Percentiles rank a stretch among this genome's conserved stretches.
Conservation (phyloP, 2,888 invertebrate species). For the Clepsis dumicolana region DNA sequence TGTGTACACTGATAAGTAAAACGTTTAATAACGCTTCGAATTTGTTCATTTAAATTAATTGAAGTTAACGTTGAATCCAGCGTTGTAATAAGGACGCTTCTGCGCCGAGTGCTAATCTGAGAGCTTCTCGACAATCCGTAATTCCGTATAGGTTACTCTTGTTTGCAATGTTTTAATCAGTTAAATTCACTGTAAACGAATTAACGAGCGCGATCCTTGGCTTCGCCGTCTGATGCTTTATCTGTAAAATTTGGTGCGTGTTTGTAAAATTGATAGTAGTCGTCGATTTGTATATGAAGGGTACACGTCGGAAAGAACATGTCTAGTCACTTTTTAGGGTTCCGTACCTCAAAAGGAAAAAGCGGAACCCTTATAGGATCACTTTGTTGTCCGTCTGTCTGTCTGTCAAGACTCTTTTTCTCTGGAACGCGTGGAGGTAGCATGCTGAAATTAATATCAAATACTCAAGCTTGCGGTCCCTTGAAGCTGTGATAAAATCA, state of each 20-base stretch:
- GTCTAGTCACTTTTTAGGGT: too few species aligned
- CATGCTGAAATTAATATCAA: too few species aligned
- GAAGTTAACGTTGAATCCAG: conserved; percentile 9
- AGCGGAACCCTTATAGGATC: too few species aligned
- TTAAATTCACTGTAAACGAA: conserved; percentile 31
- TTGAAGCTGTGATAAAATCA: too few species aligned
- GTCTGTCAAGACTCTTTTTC: too few species aligned
- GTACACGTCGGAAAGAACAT: too few species aligned
- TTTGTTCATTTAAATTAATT: conserved; percentile 13
- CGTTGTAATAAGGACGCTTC: conserved; percentile 21
- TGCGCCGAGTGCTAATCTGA: conserved; percentile 30
- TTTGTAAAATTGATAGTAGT: not conserved
- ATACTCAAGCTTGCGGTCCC: too few species aligned
- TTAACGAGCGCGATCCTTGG: conserved; percentile 25
- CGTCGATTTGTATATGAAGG: not conserved
- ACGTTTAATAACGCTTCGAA: not conserved
- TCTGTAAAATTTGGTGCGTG: not conserved
- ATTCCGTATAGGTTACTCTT: conserved; percentile 42
- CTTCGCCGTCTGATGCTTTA: conserved; percentile 14
- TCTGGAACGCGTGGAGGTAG: too few species aligned
- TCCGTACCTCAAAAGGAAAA: too few species aligned
- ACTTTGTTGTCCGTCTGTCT: too few species aligned
- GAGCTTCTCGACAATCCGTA: conserved; percentile 32
- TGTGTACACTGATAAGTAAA: not conserved
- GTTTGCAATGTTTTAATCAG: conserved; percentile 29